Evolutionary conservation across 2,113 vertebrate species (phyloP).

Genomic region (Alaudala cheleensis): DNA sequence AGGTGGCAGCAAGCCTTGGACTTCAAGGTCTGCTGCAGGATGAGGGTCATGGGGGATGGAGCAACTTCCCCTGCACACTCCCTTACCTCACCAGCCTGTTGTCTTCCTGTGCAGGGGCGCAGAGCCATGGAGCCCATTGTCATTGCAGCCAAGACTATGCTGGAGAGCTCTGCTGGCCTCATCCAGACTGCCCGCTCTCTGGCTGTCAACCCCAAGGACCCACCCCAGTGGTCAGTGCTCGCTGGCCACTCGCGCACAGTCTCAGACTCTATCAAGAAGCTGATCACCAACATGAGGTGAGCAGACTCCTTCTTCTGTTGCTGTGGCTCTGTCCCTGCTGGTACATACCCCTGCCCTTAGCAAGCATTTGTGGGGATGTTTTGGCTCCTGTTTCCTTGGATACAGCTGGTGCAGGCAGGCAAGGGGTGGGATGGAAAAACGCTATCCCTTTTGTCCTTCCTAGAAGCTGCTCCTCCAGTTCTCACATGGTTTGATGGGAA

Average conservation of each 20-base stretch:
- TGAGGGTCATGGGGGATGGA: background rate
- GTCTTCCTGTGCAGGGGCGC: slow-evolving; percentile 77
- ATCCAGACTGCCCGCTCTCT: slow-evolving; percentile 94
- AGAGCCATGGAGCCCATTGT: slow-evolving; percentile 95
- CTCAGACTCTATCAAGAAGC: slow-evolving; percentile 97
- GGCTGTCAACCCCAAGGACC: slow-evolving; percentile 95
- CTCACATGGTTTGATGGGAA: background rate
- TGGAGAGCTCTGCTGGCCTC: slow-evolving; percentile 92
- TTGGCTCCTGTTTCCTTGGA: background rate
- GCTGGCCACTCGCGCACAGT: slow-evolving; percentile 95
- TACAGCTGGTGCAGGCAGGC: accelerated
- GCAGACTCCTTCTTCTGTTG: background rate
- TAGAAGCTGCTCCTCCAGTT: background rate
- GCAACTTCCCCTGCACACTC: background rate
- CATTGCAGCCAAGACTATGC: slow-evolving; percentile 88
- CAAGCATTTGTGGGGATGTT: background rate
- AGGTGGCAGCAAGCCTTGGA: background rate
- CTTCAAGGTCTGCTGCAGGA: background rate
- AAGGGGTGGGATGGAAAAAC: background rate
- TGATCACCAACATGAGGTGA: slow-evolving; percentile 98
- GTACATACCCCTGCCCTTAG: background rate
- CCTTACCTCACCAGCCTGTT: background rate
- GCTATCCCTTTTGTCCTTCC: background rate
- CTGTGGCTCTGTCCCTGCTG: background rate
- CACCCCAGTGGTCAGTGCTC: slow-evolving; percentile 92